Evolutionary conservation across 2,797 vertebrate genomes (phyloP), one percentile per base, ranked within the genome.

Genomic region (Anguilla megastoma): DNA sequence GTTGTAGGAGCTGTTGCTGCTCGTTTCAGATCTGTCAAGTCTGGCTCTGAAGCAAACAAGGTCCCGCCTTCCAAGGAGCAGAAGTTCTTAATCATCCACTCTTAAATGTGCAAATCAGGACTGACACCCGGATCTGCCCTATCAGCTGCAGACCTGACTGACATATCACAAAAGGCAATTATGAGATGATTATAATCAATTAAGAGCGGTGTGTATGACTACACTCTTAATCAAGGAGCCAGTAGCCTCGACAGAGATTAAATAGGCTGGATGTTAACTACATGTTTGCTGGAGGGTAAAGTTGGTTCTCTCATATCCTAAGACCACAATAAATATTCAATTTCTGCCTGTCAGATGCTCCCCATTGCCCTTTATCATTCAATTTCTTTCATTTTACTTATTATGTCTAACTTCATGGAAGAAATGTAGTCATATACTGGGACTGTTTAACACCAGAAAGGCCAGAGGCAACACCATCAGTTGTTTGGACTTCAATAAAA

Each of bases 21-120:
- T 10, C 74, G 24, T 74, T 36, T 45, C 33, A 24, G 36, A 80
- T 80, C 54, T 85, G 83, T 54, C 50, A 58, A 54, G 10, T 85
- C 58, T 85, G 56, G 84, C 58, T 58, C 54, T 85, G 84, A 63
- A 85, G 54, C 33, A 60, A 63, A 63, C 84, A 80, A 80, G 36
- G 41, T 85, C 84, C 54, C n/a, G 24, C 56, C 52, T 85, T 45
- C 84, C 3, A 36, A 21, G 36, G 56, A 41, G 58, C 12, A 63
- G n/a, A 85, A 60, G 30, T 60, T 36, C 84, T 85, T 85, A 85
- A 85, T 85, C 84, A 85, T 85, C 54, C 84, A 85, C 84, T 85
- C 54, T 21, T 60, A 58, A 58, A 60, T 18, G 18, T 41, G 52
- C 84, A 85, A 85, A 85, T 85, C 56, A 85, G 58, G 84, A 85